phyloP scores from a whole-genome alignment of 2,888 invertebrate genomes.

The Drosophila sordidula region DNA sequence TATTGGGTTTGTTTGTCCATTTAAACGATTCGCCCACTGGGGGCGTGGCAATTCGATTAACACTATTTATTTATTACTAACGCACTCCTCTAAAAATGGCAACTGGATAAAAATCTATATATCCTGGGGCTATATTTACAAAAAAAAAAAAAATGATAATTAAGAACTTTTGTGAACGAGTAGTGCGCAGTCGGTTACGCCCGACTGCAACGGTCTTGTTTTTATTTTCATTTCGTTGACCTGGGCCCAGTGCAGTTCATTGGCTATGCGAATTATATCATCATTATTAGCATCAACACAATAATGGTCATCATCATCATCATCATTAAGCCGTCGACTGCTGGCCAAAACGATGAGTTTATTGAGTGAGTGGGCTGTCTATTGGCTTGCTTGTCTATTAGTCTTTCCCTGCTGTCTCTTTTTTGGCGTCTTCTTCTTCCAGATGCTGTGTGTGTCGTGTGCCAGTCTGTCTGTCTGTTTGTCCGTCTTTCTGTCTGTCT shows the following conservation, averaged over 20 bases:
- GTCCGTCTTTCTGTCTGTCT: neutral
- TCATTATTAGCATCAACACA: conserved; percentile 29
- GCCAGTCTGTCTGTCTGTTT: neutral
- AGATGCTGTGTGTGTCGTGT: conserved; percentile 1
- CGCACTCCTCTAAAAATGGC: too few relatives aligned
- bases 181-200: too few relatives aligned
- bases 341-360: conserved; percentile 32
- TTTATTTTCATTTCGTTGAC: conserved; percentile 26
- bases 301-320: conserved; percentile 23
- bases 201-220: neutral
- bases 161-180: too few relatives aligned
- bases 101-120: too few relatives aligned
- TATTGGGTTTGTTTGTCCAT: too few relatives aligned
- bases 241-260: conserved; percentile 36
- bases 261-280: conserved; percentile 28
- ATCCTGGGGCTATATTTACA: too few relatives aligned
- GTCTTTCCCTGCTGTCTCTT: neutral
- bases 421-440: neutral
- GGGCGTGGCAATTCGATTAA: too few relatives aligned
- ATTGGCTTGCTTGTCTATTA: conserved; percentile 22
- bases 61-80: too few relatives aligned
- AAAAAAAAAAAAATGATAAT: too few relatives aligned
- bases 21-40: too few relatives aligned
- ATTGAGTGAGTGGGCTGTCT: conserved; percentile 45
- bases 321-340: conserved; percentile 24